Evolutionary conservation across 2,797 vertebrate genomes (phyloP), one percentile per base, ranked within the genome.

Genomic region (Psittacula derbiana): DNA sequence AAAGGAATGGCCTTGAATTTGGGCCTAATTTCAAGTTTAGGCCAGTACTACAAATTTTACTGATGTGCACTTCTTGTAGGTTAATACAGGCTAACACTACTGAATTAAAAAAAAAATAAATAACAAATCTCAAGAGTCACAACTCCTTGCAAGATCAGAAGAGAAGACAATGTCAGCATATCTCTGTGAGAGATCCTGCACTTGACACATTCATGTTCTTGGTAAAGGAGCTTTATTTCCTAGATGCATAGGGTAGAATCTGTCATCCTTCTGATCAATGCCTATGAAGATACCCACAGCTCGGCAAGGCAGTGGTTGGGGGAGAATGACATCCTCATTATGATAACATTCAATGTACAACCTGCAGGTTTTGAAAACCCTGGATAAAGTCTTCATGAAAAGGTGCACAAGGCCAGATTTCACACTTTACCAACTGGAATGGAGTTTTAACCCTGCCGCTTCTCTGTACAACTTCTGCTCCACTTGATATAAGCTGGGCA

Each of bases 391-490:
- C 19, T 44, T 80, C 7, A 16, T 53, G 10, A 91, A 67, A 95
- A 88, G 70, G 55, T 52, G 24, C 21, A 31, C 23, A 88, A 72
- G 40, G 52, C 47, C 74, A 78, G 23, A 79, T 82, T 92, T 88
- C 62, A n/a, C 27, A 64, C 25, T 88, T 92, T 47, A 89, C 36
- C 4, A 8, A 30, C 11, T 18, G 65, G 55, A 81, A 28, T 0
- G 3, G 4, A 83, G 38, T 91, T 95, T 89, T 94, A 95, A 89
- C 60, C 25, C 75, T 93, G 62, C 4, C n/a, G 33, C 58, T 96
- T 87, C 40, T 58, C 69, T 74, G 53, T 78, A 43, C 60, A 86
- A 21, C 93, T 96, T 93, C 81, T 90, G 53, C 57, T 95, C 67
- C 7, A 10, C 70, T 90, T 80, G 44, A 82, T 85, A 65, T 67